phyloP scores from a whole-genome alignment of 2,888 invertebrate genomes.

The Sesamia inferens region DNA sequence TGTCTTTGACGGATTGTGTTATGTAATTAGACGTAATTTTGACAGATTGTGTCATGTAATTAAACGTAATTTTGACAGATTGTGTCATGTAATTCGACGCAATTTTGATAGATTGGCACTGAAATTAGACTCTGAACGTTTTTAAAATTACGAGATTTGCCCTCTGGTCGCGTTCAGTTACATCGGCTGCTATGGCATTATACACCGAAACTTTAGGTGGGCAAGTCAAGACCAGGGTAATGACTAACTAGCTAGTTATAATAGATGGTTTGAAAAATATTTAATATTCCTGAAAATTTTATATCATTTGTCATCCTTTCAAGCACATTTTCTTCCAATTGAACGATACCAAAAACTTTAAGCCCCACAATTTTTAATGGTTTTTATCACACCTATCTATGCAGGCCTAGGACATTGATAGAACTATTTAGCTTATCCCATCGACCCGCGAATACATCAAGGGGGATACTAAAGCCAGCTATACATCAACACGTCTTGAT shows the following conservation, averaged over 20 bases:
- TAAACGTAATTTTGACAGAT: too few relatives aligned
- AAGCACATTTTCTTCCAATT: too few relatives aligned
- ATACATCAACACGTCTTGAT: conserved; percentile 64
- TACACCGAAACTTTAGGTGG: neutral
- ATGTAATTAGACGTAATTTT: too few relatives aligned
- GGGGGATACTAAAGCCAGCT: conserved; percentile 48
- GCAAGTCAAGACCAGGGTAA: neutral
- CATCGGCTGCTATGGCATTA: neutral
- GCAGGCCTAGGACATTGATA: conserved; percentile 29
- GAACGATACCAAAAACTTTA: neutral
- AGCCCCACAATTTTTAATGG: neutral
- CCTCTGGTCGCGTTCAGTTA: too few relatives aligned
- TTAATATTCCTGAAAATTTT: neutral
- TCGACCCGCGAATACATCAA: conserved; percentile 52
- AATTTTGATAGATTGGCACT: too few relatives aligned
- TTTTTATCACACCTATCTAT: neutral
- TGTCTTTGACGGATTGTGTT: too few relatives aligned
- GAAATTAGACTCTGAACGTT: too few relatives aligned
- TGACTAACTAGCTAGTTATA: neutral
- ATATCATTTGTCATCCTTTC: too few relatives aligned
- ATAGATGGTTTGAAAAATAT: neutral
- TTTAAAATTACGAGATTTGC: too few relatives aligned
- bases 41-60: too few relatives aligned
- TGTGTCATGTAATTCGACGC: too few relatives aligned
- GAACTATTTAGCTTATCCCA: conserved; percentile 41